Percentiles rank a stretch among this genome's conserved stretches.
These are phyloP conservation scores for Scelioninae gen. 2 DNA, from an alignment of 2,888 invertebrate species.

Conservation along the genomic window DNA sequence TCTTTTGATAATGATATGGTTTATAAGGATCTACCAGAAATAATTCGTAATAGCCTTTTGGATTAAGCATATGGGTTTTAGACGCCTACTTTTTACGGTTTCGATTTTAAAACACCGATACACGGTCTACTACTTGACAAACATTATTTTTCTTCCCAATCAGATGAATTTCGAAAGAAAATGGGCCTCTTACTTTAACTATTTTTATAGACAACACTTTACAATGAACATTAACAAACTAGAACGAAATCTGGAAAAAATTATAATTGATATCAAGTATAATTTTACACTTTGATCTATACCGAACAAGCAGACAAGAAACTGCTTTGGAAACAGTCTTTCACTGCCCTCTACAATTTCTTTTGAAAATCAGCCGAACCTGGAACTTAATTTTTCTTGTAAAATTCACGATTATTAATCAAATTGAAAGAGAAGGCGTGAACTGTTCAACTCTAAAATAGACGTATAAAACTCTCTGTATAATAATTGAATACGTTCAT, in stretches of 20 bases:
- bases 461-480: conserved; percentile 23
- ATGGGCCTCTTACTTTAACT: conserved; percentile 19
- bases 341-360: conserved; percentile 40
- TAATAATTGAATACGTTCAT: conserved; percentile 22
- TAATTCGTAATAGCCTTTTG: conserved; percentile 16
- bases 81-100: background rate
- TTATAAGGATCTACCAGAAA: conserved; percentile 31
- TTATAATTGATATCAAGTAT: conserved; percentile 2
- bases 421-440: conserved; percentile 15
- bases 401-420: background rate
- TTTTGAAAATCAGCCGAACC: too few species aligned
- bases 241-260: conserved; percentile 16
- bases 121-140: background rate
- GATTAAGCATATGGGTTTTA: background rate
- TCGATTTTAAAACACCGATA: conserved; percentile 1
- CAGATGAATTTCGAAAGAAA: too few species aligned
- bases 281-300: conserved; percentile 10
- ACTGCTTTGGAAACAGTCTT: conserved; percentile 37
- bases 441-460: conserved; percentile 27
- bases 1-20: conserved; percentile 47
- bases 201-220: conserved; percentile 23
- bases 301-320: background rate
- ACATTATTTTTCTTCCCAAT: conserved; percentile 41
- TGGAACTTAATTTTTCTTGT: too few species aligned
- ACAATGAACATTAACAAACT: background rate